A percentile compares a stretch with the other conserved stretches of the same genome.
These are phyloP conservation scores for Amphipoea lucens DNA, from an alignment of 2,888 invertebrate species.

Conservation along the genomic window DNA sequence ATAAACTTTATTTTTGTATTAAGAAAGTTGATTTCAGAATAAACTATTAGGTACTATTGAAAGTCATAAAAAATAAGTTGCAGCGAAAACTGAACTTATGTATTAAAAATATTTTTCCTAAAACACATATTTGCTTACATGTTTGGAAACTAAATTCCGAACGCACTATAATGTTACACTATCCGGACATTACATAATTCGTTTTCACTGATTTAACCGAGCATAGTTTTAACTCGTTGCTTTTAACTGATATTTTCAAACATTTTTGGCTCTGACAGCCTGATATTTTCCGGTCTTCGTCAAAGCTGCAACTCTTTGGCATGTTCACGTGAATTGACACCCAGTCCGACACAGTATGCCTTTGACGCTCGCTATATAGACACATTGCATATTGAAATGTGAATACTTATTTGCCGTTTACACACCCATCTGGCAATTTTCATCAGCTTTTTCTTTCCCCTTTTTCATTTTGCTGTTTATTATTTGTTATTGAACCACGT, in stretches of 20 bases:
- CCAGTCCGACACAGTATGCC: not conserved
- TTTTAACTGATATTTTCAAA: not conserved
- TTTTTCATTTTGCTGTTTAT: not conserved
- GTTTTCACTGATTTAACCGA: not conserved
- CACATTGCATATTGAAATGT: not conserved
- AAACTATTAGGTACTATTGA: not conserved
- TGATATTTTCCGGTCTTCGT: not conserved
- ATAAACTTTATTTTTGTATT: not conserved
- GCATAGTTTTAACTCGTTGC: not conserved
- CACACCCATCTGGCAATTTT: not conserved
- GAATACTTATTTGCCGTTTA: not conserved
- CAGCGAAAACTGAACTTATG: not conserved
- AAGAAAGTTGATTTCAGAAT: not conserved
- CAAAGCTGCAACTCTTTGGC: not conserved
- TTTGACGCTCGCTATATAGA: not conserved
- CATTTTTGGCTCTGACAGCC: not conserved
- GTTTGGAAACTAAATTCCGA: not conserved
- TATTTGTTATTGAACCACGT: not conserved
- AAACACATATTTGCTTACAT: not conserved
- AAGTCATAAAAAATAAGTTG: not conserved
- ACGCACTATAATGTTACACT: not conserved
- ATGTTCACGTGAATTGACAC: conserved; percentile 15
- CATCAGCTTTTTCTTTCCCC: not conserved
- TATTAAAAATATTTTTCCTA: not conserved
- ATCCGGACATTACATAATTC: conserved; percentile 1